Percentiles rank a stretch among this genome's conserved stretches.
Conservation (phyloP, 2,113 vertebrate species). For the Chascanopsetta lugubris region DNA sequence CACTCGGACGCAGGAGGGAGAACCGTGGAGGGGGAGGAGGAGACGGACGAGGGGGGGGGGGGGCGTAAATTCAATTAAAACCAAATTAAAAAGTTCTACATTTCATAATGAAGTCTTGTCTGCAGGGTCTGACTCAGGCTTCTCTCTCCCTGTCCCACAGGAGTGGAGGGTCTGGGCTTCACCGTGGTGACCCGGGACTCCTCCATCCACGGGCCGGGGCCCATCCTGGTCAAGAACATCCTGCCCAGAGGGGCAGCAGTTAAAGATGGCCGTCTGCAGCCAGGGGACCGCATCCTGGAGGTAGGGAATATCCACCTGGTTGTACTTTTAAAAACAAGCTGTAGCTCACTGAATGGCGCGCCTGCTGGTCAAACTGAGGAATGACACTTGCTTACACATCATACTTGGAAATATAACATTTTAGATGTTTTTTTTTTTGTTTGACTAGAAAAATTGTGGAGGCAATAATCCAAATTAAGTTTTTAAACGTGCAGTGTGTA, state of each 20-base stretch:
- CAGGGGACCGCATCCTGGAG: slow-evolving; percentile 94
- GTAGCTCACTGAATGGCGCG: neutral
- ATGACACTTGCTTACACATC: neutral
- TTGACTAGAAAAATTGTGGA: too few relatives aligned
- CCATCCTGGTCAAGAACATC: slow-evolving; percentile 96
- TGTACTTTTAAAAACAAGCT: neutral
- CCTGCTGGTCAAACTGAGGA: slow-evolving; percentile 5
- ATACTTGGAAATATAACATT: too few relatives aligned
- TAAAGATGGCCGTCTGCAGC: slow-evolving; percentile 92
- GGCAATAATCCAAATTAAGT: too few relatives aligned
- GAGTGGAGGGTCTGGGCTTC: slow-evolving; percentile 93
- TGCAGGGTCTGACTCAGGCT: slow-evolving; percentile 20
- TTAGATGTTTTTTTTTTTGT: too few relatives aligned
- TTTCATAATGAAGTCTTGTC: slow-evolving; percentile 33
- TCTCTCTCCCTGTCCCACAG: slow-evolving; percentile 66
- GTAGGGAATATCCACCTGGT: slow-evolving; percentile 63
- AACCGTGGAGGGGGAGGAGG: neutral
- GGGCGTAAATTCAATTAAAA: slow-evolving; percentile 49
- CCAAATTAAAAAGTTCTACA: slow-evolving; percentile 44
- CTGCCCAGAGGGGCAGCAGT: slow-evolving; percentile 90
- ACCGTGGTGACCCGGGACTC: slow-evolving; percentile 95
- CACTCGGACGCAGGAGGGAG: slow-evolving; percentile 14
- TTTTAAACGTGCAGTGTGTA: too few relatives aligned
- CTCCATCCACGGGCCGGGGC: slow-evolving; percentile 87
- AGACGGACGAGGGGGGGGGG: neutral